A percentile compares a stretch with the other conserved stretches of the same genome.
phyloP scores from a whole-genome alignment of 2,888 invertebrate genomes.

The Torymus tubicola region DNA sequence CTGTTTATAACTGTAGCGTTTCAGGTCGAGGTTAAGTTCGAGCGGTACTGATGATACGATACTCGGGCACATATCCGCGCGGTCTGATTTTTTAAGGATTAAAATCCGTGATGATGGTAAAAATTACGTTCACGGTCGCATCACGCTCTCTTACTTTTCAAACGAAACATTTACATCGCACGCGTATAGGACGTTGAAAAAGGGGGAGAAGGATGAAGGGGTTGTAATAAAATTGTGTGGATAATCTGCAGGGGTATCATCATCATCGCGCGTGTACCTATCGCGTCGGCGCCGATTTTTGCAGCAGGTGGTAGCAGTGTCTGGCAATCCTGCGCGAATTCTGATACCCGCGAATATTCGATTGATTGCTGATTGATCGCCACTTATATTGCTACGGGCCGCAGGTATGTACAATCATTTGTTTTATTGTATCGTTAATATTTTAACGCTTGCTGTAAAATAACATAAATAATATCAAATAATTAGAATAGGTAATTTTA shows the following conservation, averaged over 20 bases:
- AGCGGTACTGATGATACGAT: neutral
- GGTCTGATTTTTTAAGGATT: neutral
- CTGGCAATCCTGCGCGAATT: too few species aligned
- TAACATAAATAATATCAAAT: too few species aligned
- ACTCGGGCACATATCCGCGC: neutral
- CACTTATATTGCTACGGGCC: too few species aligned
- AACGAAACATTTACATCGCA: slow-evolving; percentile 20
- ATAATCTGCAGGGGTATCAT: neutral
- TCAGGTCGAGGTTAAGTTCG: slow-evolving; percentile 40
- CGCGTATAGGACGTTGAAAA: too few species aligned
- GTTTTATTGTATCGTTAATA: too few species aligned
- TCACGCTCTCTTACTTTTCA: neutral
- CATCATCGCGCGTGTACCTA: neutral
- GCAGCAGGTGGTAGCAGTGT: slow-evolving; percentile 6
- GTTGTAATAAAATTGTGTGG: neutral
- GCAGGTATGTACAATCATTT: too few species aligned
- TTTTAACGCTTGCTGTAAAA: too few species aligned
- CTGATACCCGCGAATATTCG: neutral
- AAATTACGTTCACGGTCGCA: neutral
- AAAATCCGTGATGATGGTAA: slow-evolving; percentile 18
- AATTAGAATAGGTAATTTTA: too few species aligned
- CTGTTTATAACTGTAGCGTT: slow-evolving; percentile 39
- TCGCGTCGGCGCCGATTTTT: slow-evolving; percentile 12
- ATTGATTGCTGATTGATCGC: neutral
- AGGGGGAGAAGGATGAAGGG: neutral